Base-by-base conservation (phyloP, 2,888 invertebrate species). In the Phrixothrix hirtus region DNA sequence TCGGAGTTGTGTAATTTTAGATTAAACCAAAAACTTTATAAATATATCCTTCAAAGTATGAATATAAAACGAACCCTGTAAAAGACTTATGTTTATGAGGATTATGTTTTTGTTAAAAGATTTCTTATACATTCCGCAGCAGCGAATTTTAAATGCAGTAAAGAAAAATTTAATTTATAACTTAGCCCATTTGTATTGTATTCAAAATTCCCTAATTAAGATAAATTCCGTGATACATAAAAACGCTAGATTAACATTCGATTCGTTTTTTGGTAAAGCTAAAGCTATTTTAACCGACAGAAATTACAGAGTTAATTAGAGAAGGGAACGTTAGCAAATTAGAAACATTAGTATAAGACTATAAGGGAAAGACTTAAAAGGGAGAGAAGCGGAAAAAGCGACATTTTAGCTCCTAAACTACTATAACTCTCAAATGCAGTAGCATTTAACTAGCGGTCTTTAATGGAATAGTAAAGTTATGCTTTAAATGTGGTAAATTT, bases 261-360 rank as follows among this genome's bases (percentile, higher is more conserved):
- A 45, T 45, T 37, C 30, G 36, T 45, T 37, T 45, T 45, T 36
- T 29, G 7, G 25, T 15, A 16, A 44, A 44, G 36, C 26, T 49
- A 49, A 49, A 43, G 31, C 49, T 36, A 29, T 12, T 34, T 43
- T 26, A 14, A 38, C 37, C 50, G 32, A 38, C 43, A 37, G 39
- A 51, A 51, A 47, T 43, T 52, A 42, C 36, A 29, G 38, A 31
- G 46, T 52, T 52, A 47, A 47, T 47, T 46, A 46, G 26, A 30
- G 36, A 14, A 34, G 45, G 42, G 35, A 46, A 42, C 30, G 39
- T 30, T 37, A 36, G 41, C 35, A 47, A 52, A 52, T 47, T 47
- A 47, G 52, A 52, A 52, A 41, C 46, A 34, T 45, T 45, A 35
- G 39, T 38, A n/a, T n/a, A n/a, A n/a, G n/a, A n/a, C n/a, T n/a